A percentile compares a stretch with the other conserved stretches of the same genome.
Conservation (phyloP, 2,113 vertebrate species). For the Podocnemis expansa region DNA sequence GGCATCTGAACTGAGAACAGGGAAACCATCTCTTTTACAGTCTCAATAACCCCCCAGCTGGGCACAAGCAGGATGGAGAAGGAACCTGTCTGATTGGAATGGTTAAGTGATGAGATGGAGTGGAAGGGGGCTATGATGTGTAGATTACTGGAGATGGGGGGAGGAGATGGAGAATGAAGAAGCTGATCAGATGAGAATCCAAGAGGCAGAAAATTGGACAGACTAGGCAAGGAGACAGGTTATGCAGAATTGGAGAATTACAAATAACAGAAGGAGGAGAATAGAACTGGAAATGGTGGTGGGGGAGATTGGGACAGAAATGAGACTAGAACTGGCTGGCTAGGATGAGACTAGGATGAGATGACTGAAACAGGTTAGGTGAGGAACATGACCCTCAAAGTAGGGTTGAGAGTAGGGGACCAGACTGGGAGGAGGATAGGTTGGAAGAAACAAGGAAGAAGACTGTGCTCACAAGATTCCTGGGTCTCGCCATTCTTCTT, state of each 20-base stretch:
- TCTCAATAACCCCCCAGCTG: neutral
- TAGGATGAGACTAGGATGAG: neutral
- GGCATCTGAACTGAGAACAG: neutral
- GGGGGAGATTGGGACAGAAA: too few relatives aligned
- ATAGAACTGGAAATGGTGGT: neutral
- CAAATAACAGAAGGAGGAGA: neutral
- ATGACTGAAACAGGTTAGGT: neutral
- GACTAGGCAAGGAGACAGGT: neutral
- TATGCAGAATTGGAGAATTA: neutral
- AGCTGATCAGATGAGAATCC: neutral
- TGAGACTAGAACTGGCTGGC: too few relatives aligned
- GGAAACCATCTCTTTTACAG: neutral
- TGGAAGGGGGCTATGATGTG: neutral
- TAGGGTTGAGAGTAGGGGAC: neutral
- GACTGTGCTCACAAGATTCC: neutral
- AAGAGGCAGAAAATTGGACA: neutral
- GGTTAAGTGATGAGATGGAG: neutral
- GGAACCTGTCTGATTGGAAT: neutral
- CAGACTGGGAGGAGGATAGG: neutral
- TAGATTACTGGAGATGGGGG: neutral
- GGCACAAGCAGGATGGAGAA: neutral
- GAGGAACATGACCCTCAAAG: neutral
- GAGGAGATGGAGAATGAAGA: neutral
- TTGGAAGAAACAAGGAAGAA: neutral
- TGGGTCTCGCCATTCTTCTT: neutral